Evolutionary conservation across 2,797 vertebrate species (phyloP), one percentile per base, ranked within the genome.

Genomic region (Clarias platycephalus): DNA sequence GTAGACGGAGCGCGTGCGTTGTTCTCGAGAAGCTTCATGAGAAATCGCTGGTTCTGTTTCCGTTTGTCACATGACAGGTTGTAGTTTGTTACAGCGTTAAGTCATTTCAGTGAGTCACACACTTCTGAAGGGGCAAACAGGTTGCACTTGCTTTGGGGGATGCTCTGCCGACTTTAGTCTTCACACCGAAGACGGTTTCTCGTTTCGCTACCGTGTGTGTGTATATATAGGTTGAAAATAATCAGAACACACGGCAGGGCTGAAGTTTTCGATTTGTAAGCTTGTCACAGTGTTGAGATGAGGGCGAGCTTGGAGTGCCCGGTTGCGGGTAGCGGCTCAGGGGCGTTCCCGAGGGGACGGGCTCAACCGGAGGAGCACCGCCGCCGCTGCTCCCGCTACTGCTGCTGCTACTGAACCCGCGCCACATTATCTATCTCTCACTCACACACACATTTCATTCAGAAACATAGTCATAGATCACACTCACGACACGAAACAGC

Each of bases 341-440:
- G 95, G 94, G 94, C 94, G 95, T 95, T 94, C 93, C 94, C 94
- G 90, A 84, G 92, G 92, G 94, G 91, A 89, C 87, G 93, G 90
- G 89, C 90, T 90, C 85, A 86, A 92, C 85, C 89, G 92, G 93
- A 93, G 88, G 90, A 26, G 57, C 77, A 49, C 28, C 70, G 87
- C 88, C 90, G 89, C 91, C 91, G 91, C 89, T 85, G 77, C 91
- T 84, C 58, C 18, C 28, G 0, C 22, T 13, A 4, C 34, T 40
- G 3, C 5, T 26, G 24, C 75, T 44, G 7, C 34, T 72, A 3
- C 71, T 79, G 62, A 80, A 64, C 78, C 77, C 40, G 22, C 60
- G 13, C 24, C 62, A 12, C 55, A 31, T 20, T 31, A 9, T 37
- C 13, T 18, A 40, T 7, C 70, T 7, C 40, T n/a, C 40, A 6